Evolutionary conservation across 2,797 vertebrate species (phyloP).

Genomic region (Rhinichthys osculus): DNA sequence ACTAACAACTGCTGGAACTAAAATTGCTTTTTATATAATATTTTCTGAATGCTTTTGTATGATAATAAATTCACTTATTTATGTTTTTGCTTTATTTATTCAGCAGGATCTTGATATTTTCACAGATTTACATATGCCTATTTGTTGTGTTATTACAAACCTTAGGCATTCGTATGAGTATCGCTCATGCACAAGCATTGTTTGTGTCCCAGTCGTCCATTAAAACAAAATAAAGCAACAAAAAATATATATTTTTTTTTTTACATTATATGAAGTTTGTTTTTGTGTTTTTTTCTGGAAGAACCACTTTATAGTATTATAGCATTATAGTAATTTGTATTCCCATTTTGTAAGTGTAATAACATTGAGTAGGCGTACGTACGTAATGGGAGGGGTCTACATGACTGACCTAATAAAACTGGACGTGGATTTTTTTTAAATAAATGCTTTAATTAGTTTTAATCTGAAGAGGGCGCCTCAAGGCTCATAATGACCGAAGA

Average conservation of each 20-base stretch:
- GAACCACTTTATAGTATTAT: neutral
- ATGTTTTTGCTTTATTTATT: neutral
- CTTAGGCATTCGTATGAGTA: neutral
- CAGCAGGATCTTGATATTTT: neutral
- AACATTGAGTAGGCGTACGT: slow-evolving; percentile 7
- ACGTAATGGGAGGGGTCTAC: neutral
- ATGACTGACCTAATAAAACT: neutral
- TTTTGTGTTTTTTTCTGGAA: too few relatives aligned
- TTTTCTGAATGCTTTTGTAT: neutral
- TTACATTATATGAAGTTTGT: neutral
- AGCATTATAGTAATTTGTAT: neutral
- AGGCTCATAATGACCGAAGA: neutral
- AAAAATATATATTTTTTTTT: neutral
- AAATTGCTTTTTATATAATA: neutral
- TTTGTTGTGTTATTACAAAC: neutral
- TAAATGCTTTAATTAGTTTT: neutral
- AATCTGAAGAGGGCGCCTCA: slow-evolving; percentile 4
- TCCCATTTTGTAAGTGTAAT: neutral
- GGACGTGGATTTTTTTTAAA: neutral
- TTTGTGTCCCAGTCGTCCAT: neutral
- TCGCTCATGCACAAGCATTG: neutral
- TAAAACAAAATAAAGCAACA: neutral
- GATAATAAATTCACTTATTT: neutral
- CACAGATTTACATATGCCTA: neutral
- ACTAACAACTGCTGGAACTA: neutral